Evolutionary conservation across 2,797 vertebrate species (phyloP), one percentile per base, ranked within the genome.

Genomic region (Tauraco hartlaubi): DNA sequence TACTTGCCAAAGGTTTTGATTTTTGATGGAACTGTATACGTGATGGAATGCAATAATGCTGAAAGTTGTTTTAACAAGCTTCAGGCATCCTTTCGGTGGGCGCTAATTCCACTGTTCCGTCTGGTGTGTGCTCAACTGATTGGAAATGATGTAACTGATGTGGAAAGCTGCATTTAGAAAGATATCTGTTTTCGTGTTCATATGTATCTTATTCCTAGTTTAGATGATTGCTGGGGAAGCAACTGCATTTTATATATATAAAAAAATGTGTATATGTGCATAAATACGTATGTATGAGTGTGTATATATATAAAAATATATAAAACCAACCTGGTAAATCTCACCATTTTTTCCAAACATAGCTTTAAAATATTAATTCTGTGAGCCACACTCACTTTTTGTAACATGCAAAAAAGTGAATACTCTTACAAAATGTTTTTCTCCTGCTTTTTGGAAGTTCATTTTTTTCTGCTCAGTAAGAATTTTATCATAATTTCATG

Each of bases 401-500:
- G 49, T 46, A 91, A 81, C 14, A 61, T 35, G 55, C 5, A 2
- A 63, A 92, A 93, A 96, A 96, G 23, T 33, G 79, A 97, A 96
- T 64, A 74, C 25, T 69, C 74, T 97, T 94, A 95, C 39, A 96
- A 94, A 97, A 85, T 94, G 25, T 87, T 85, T 92, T 84, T 5
- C 17, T 31, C 28, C 25, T 10, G 66, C 43, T 90, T 96, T 94
- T 90, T 90, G 76, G 79, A 96, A 94, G 77, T 92, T 96, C 54
- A 23, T 87, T 95, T 95, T 92, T 93, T 91, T 55, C 72, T 92
- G 78, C 94, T 92, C 94, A 85, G 59, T 79, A 96, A 94, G 96
- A 94, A 93, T 95, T 93, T 96, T 97, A 96, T 97, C 94, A 80
- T 94, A 93, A 97, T 97, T 97, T 97, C 90, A 96, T 97, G 97